These are phyloP conservation scores for Aphelenchoides besseyi DNA, from an alignment of 1,140 invertebrate species.

Conservation along the genomic window DNA sequence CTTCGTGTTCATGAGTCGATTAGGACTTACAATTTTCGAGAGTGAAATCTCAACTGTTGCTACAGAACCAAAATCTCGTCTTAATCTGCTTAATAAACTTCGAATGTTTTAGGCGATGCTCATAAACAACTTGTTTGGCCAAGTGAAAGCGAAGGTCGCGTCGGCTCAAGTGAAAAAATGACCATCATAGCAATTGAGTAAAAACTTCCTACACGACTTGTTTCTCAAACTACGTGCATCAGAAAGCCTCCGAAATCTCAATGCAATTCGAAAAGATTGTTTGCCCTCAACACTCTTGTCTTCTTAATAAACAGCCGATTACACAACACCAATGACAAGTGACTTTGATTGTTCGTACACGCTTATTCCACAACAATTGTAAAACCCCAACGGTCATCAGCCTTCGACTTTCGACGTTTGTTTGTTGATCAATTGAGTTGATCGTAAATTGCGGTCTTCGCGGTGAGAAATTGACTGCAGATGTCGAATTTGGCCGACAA, in stretches of 20 bases:
- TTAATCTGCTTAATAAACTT: neutral
- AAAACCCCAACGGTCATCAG: too few species aligned
- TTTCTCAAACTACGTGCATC: neutral
- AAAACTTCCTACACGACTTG: neutral
- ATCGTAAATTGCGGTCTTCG: too few species aligned
- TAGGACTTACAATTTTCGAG: neutral
- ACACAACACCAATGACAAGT: neutral
- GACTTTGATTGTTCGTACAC: neutral
- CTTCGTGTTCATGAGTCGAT: neutral
- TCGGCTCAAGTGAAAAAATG: neutral
- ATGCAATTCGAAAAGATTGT: conserved; percentile 1
- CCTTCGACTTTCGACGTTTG: too few species aligned
- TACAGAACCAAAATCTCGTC: too few species aligned
- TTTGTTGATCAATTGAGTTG: too few species aligned
- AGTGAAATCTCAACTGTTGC: neutral
- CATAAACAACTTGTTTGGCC: neutral
- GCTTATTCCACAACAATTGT: neutral
- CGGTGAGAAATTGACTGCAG: too few species aligned
- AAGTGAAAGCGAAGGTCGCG: neutral
- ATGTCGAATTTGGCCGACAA: too few species aligned
- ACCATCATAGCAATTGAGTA: neutral
- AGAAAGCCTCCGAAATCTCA: neutral
- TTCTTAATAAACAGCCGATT: neutral
- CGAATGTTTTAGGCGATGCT: conserved; percentile 7
- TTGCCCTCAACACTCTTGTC: neutral